Base-by-base conservation (phyloP, 2,888 invertebrate species). In the Drosophila kanekoi region DNA sequence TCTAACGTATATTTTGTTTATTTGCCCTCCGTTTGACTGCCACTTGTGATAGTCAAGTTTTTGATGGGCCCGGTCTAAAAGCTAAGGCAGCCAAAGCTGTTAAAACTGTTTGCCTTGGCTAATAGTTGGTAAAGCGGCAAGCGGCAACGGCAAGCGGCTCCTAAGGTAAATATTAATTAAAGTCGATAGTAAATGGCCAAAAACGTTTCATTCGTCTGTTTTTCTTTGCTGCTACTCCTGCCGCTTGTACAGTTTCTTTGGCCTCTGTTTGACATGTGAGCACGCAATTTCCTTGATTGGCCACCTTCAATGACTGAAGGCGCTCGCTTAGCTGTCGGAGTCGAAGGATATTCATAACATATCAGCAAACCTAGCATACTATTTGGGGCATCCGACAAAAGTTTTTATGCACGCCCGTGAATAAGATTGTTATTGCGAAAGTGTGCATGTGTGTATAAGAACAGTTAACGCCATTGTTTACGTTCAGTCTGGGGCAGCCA, bases 161-260 rank as follows among this genome's bases (percentile, higher is more conserved):
- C 67, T 59, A 79, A 82, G 67, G 87, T 88, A 84, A 84, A 84
- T 88, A 84, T 89, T 84, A 89, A 88, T 84, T 84, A 89, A 88
- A 88, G 83, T 86, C 89, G 83, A 89, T 84, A 85, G 89, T 89
- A 87, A 89, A 87, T 84, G 83, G 82, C 88, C 88, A 76, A 89
- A 89, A 81, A 72, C 84, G 87, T 70, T 81, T 71, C 75, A 75
- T 68, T 79, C 61, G 54, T 40, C 53, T 75, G 62, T 69, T 69
- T 62, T 79, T 79, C 61, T 65, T 67, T 62, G 43, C 18, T 4
- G 44, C 13, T 41, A 23, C 10, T 14, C 13, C n/a, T 18, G 40
- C 13, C 5, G 9, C 18, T 35, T 4, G 37, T 43, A 13, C n/a
- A 53, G 53, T 18, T 60, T 13, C 61, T 45, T 40, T 16, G 28